A percentile compares a stretch with the other conserved stretches of the same genome.
Evolutionary conservation across 2,888 invertebrate species (phyloP).

Genomic region (Ophion ellenae): DNA sequence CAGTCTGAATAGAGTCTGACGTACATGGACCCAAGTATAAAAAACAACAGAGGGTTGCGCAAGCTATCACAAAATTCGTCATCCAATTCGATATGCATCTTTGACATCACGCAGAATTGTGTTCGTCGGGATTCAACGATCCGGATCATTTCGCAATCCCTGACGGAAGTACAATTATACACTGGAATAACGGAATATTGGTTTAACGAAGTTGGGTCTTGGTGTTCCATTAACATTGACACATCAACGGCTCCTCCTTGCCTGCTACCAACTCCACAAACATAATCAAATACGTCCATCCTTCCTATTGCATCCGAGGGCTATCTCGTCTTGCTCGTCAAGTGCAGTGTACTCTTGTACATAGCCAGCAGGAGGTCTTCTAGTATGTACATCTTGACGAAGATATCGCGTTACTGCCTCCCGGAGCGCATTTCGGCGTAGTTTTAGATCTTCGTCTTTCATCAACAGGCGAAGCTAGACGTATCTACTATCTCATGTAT

Average conservation of each 20-base stretch:
- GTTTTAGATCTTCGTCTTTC: constrained; percentile 37
- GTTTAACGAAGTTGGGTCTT: constrained; percentile 42
- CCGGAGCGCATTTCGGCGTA: constrained; percentile 36
- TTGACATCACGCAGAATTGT: not conserved
- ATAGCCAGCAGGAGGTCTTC: constrained; percentile 33
- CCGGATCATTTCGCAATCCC: not conserved
- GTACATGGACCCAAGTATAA: not conserved
- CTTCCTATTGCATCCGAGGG: constrained; percentile 31
- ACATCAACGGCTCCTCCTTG: constrained; percentile 22
- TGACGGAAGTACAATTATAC: not conserved
- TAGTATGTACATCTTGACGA: constrained; percentile 56
- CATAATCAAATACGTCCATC: constrained; percentile 24
- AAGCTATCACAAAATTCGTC: too few relatives aligned
- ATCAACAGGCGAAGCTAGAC: constrained; percentile 7
- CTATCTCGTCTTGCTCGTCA: constrained; percentile 44
- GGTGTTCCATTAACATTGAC: constrained; percentile 58
- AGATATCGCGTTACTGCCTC: constrained; percentile 41
- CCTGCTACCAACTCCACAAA: not conserved
- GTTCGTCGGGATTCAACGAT: constrained; percentile 12
- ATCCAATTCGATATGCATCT: not conserved
- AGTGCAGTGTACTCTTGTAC: constrained; percentile 29
- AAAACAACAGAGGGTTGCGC: too few relatives aligned
- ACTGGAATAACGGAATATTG: constrained; percentile 3
- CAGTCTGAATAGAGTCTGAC: constrained; percentile 13
- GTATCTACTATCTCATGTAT: constrained; percentile 21